Base-by-base conservation (phyloP, 2,113 vertebrate species). In the Eonycteris spelaea region DNA sequence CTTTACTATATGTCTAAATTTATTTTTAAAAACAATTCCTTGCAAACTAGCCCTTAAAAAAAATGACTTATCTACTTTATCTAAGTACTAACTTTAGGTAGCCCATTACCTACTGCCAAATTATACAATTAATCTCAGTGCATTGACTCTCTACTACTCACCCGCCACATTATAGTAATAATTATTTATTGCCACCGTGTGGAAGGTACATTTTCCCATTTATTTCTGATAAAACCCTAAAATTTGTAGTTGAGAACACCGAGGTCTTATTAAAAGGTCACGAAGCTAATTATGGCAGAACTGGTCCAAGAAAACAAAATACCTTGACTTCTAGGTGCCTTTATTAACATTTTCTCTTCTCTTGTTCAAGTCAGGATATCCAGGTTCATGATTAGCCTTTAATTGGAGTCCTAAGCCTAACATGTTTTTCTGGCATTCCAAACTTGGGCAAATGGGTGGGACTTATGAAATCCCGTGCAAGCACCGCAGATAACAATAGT, bases 181-280 rank as follows among this genome's bases (percentile, higher is more conserved):
- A 30, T 80, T 43, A 70, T n/a, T 40, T 57, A 65, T 30, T 43
- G 21, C 22, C 22, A 7, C 43, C 63, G 14, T 51, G 85, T 51
- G 85, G 57, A 83, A 84, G 45, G 40, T 43, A n/a, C 35, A 12
- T 90, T 65, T 85, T 61, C 43, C 51, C 53, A 26, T 61, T 68
- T 55, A 57, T 43, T 2, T 26, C n/a, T 57, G 43, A 77, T 38
- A 61, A 78, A 84, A 67, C 6, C 22, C 28, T 48, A 73, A 75
- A 26, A 78, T 53, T 7, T 59, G 53, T n/a, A 82, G 51, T 6
- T 43, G 40, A 86, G 48, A 70, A 68, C 75, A 73, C 28, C 18
- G 87, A 90, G 83, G 40, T 53, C 73, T 82, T 82, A 3, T 53
- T 86, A 73, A 86, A 48, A 73, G 10, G 30, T 55, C 48, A 55